A percentile compares a stretch with the other conserved stretches of the same genome.
These are phyloP conservation scores for Oryctes rhinoceros DNA, from an alignment of 1,140 invertebrate genomes.

Conservation along the genomic window DNA sequence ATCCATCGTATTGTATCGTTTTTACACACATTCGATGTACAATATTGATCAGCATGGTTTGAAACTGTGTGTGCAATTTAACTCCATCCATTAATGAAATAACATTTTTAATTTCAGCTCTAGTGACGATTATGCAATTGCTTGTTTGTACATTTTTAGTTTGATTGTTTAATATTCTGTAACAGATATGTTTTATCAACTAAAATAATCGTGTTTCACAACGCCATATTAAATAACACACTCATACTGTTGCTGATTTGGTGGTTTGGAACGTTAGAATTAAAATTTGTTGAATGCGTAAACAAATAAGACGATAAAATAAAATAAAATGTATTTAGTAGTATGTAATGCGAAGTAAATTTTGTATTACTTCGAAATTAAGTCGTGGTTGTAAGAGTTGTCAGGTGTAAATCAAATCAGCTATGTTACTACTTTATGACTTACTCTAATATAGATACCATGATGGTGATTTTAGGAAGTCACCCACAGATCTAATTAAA, in stretches of 20 bases:
- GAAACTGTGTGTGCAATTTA: conserved; percentile 4
- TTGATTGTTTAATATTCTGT: conserved; percentile 7
- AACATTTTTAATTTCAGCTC: conserved; percentile 21
- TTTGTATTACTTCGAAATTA: no score
- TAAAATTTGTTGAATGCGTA: no score
- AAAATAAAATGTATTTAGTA: no score
- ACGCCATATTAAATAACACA: background rate
- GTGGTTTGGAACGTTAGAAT: background rate
- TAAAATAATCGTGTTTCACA: background rate
- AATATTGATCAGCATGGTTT: conserved; percentile 8
- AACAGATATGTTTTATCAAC: conserved; percentile 19
- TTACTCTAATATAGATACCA: no score
- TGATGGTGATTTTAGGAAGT: no score
- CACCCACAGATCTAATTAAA: no score
- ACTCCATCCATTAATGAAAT: conserved; percentile 28
- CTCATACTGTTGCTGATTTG: background rate
- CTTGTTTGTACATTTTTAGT: conserved; percentile 9
- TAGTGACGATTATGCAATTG: background rate
- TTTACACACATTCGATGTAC: conserved; percentile 13
- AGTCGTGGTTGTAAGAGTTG: no score
- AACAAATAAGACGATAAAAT: no score
- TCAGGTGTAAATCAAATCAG: background rate
- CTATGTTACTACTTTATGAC: background rate
- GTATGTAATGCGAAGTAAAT: no score
- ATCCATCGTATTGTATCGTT: background rate